phyloP scores from a whole-genome alignment of 1,140 invertebrate species.

The Drosophila funebris region DNA sequence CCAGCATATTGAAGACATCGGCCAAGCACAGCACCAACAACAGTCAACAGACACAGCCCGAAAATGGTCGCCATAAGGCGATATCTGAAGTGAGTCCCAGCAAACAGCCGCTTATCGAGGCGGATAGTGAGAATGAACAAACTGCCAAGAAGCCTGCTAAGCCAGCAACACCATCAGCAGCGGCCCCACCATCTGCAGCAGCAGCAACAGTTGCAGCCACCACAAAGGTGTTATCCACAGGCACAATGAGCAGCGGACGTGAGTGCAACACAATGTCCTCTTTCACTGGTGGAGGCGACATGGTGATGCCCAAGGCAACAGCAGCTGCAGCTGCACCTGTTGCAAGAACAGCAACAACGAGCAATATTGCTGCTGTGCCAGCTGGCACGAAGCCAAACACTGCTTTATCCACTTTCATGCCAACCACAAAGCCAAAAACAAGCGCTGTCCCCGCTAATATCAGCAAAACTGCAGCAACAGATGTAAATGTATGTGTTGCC shows the following conservation, averaged over 20 bases:
- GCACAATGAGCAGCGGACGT: conserved; percentile 72
- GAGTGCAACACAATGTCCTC: conserved; percentile 72
- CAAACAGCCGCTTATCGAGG: conserved; percentile 68
- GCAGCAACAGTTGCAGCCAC: conserved; percentile 39
- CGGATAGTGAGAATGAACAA: conserved; percentile 28
- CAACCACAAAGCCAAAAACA: conserved; percentile 25
- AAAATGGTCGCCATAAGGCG: conserved; percentile 49
- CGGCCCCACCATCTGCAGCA: background rate
- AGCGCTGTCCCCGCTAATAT: conserved; percentile 20
- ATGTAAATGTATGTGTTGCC: conserved; percentile 1
- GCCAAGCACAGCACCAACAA: conserved; percentile 67
- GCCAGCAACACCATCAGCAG: conserved; percentile 9
- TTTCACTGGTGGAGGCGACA: conserved; percentile 42
- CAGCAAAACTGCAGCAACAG: conserved; percentile 14
- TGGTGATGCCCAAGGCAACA: conserved; percentile 8
- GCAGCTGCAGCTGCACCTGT: conserved; percentile 7
- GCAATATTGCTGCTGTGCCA: conserved; percentile 26
- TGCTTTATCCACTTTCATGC: conserved; percentile 34
- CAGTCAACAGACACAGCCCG: conserved; percentile 40
- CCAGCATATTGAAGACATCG: conserved; percentile 84
- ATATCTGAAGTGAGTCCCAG: conserved; percentile 57
- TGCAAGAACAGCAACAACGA: conserved; percentile 11
- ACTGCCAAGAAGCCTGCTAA: conserved; percentile 24
- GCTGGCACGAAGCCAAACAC: conserved; percentile 42
- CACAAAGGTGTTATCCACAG: conserved; percentile 68